Conservation (phyloP, 2,113 vertebrate species). For the Trochalopteron elliotii region DNA sequence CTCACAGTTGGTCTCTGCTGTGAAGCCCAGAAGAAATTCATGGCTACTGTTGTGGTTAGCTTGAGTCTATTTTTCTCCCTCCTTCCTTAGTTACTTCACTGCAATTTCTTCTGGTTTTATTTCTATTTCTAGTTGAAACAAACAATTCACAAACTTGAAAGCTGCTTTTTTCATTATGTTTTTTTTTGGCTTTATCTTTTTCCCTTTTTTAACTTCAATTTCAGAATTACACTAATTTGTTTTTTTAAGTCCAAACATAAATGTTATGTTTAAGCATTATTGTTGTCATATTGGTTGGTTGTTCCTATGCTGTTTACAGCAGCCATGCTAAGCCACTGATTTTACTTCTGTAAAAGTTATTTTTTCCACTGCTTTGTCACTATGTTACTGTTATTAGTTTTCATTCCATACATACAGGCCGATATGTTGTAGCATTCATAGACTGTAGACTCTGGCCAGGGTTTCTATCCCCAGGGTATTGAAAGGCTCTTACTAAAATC, state of each 20-base stretch:
- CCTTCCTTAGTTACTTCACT: not conserved
- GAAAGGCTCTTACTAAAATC: not conserved
- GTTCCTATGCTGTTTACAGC: not conserved
- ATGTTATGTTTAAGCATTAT: not conserved
- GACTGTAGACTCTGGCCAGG: not conserved
- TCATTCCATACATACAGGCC: not conserved
- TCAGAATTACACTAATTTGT: not conserved
- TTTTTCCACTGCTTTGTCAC: not conserved
- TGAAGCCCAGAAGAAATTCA: not conserved
- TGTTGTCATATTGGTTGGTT: not conserved
- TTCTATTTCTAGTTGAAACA: not conserved
- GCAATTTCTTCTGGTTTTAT: not conserved
- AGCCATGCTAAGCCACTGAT: not conserved
- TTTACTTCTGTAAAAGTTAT: not conserved
- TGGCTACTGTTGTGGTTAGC: not conserved
- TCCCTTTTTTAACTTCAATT: not conserved
- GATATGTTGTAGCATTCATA: not conserved
- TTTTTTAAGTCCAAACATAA: not conserved
- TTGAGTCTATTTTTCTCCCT: not conserved
- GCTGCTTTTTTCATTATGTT: not conserved
- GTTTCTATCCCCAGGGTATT: not conserved
- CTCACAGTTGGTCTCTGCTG: not conserved
- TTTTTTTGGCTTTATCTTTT: not conserved
- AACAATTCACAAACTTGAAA: not conserved
- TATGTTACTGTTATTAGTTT: not conserved